Conservation (phyloP, 2,888 invertebrate species). For the Drosophila yooni region DNA sequence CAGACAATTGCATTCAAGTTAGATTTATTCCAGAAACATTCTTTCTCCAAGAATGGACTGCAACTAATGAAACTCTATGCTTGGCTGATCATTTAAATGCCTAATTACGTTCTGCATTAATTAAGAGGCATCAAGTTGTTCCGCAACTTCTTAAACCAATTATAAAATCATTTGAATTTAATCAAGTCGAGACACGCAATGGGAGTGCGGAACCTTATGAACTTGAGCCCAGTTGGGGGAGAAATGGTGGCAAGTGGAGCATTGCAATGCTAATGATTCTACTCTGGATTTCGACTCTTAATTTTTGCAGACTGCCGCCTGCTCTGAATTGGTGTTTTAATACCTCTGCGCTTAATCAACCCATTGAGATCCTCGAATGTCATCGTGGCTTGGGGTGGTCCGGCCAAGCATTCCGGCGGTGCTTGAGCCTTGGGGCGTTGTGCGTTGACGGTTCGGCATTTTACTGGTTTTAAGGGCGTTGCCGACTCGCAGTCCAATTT, state of each 20-base stretch:
- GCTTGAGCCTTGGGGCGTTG: constrained; percentile 24
- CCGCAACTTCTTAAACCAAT: constrained; percentile 43
- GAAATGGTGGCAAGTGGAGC: constrained; percentile 21
- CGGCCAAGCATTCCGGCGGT: constrained; percentile 29
- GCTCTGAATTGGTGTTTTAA: constrained; percentile 2
- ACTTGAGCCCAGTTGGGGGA: constrained; percentile 9
- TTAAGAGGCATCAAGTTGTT: constrained; percentile 51
- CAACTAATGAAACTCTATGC: constrained; percentile 46
- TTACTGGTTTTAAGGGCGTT: constrained; percentile 29
- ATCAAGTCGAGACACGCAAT: constrained; percentile 57
- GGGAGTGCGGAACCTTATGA: constrained; percentile 29
- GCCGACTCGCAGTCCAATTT: constrained; percentile 57
- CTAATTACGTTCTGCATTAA: constrained; percentile 36
- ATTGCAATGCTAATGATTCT: constrained; percentile 2
- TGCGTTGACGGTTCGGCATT: constrained; percentile 5
- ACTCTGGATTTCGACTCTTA: background rate
- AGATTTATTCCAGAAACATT: background rate
- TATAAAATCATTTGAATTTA: constrained; percentile 49
- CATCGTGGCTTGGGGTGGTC: constrained; percentile 40
- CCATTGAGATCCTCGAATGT: constrained; percentile 70
- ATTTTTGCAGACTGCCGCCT: background rate
- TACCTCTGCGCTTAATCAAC: constrained; percentile 71
- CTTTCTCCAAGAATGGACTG: constrained; percentile 2
- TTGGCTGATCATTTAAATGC: constrained; percentile 50
- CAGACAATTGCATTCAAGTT: background rate